phyloP scores from a whole-genome alignment of 2,888 invertebrate species.

The Caenorhabditis sinica region DNA sequence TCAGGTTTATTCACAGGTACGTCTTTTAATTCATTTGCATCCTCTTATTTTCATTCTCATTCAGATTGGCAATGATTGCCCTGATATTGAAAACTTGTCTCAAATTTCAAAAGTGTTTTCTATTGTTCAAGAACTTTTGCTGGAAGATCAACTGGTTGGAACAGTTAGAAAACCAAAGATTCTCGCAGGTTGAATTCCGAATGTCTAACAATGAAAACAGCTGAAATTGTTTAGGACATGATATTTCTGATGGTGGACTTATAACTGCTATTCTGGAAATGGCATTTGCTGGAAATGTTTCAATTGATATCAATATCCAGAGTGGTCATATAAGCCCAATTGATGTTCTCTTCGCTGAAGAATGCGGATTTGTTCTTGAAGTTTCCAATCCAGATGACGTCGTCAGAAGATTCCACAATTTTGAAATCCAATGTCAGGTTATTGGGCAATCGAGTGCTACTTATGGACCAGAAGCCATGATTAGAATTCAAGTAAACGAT shows the following conservation, averaged over 20 bases:
- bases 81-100: conserved; percentile 90
- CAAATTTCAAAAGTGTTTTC: conserved; percentile 90
- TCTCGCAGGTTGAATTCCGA: conserved; percentile 61
- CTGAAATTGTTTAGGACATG: conserved; percentile 88
- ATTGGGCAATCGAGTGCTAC: conserved; percentile 81
- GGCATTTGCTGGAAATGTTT: conserved; percentile 92
- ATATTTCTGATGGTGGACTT: conserved; percentile 97
- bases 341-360: conserved; percentile 84
- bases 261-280: conserved; percentile 94
- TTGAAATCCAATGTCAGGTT: conserved; percentile 34
- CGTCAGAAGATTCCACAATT: conserved; percentile 37
- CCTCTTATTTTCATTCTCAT: too few species aligned
- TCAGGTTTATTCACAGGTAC: conserved; percentile 90
- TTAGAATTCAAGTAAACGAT: conserved; percentile 87
- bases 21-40: conserved; percentile 13
- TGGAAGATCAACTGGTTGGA: conserved; percentile 19
- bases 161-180: conserved; percentile 64
- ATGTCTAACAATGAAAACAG: not conserved
- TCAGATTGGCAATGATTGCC: conserved; percentile 88
- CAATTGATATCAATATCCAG: conserved; percentile 66
- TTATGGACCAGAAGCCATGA: conserved; percentile 83
- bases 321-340: not conserved
- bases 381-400: conserved; percentile 79
- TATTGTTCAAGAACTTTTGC: conserved; percentile 89
- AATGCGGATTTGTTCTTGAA: conserved; percentile 85